phyloP scores from a whole-genome alignment of 2,797 vertebrate species.

The Pogonophryne albipinna region DNA sequence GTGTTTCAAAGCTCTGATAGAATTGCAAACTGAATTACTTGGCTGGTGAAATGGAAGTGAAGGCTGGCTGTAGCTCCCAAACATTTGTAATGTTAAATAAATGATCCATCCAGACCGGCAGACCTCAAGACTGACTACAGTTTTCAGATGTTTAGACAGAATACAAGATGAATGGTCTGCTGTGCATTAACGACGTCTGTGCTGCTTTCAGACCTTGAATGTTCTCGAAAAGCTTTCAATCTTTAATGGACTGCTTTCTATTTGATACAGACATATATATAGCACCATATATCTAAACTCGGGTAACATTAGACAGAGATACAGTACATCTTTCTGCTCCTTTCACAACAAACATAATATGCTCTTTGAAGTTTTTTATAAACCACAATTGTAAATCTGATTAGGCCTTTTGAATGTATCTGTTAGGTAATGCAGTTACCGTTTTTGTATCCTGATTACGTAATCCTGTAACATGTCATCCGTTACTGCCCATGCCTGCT shows the following conservation, averaged over 20 bases:
- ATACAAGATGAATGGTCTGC: conserved; percentile 41
- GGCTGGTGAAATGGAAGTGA: conserved; percentile 8
- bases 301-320: conserved; percentile 13
- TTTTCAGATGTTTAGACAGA: conserved; percentile 44
- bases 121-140: conserved; percentile 15
- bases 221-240: conserved; percentile 20
- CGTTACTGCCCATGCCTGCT: no score
- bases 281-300: neutral
- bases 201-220: conserved; percentile 19
- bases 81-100: conserved; percentile 48
- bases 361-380: no score
- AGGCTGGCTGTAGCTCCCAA: conserved; percentile 7
- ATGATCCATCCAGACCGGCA: conserved; percentile 19
- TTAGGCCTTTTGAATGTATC: no score
- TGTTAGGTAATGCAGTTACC: no score
- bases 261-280: conserved; percentile 13
- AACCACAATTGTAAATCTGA: no score
- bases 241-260: conserved; percentile 20
- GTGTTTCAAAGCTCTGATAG: neutral
- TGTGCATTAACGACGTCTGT: conserved; percentile 20
- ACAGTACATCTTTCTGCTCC: no score
- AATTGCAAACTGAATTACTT: neutral
- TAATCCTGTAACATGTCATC: no score
- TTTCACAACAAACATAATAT: no score
- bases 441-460: no score